Evolutionary conservation across 2,113 vertebrate species (phyloP), one percentile per base, ranked within the genome.

Genomic region (Myrmecobius fasciatus): DNA sequence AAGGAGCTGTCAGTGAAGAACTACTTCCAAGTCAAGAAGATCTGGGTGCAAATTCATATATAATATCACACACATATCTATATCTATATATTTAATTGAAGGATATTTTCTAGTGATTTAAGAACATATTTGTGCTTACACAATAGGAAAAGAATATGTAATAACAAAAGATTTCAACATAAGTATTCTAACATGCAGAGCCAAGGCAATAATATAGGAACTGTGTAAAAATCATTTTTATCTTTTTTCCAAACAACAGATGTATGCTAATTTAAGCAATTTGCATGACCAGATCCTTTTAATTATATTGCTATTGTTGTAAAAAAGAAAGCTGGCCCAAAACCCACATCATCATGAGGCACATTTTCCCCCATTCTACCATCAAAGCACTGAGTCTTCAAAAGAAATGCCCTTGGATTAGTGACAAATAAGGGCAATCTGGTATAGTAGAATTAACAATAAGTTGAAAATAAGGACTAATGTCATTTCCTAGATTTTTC

Each of bases 231-330:
- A 90, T 49, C 91, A 10, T 48, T 43, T 75, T 96, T 96, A n/a
- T 91, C 51, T 53, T 88, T 94, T 60, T 98, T 98, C 95, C 94
- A 96, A 48, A 75, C 91, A 95, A 96, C 92, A 97, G 95, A 91
- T 98, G 94, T 93, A 56, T 91, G 94, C 92, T 96, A 89, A 97
- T 96, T 97, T 94, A 88, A 52, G 94, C 53, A 91, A 96, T 96
- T 96, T 97, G 95, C 92, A 97, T 92, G 95, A 91, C 96, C 96
- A 96, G 94, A 94, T 94, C 89, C 90, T 97, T 96, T 97, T 96
- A 97, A 97, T 95, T 95, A 94, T 36, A 93, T 25, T 91, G 91
- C 67, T 90, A 52, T 97, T 83, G 89, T 94, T 97, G 48, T 95
- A 97, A 96, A 95, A 49, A 67, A 96, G 95, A 0, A 28, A 54